Evolutionary conservation across 2,797 vertebrate species (phyloP), one percentile per base, ranked within the genome.

Genomic region (Lacerta viridis): DNA sequence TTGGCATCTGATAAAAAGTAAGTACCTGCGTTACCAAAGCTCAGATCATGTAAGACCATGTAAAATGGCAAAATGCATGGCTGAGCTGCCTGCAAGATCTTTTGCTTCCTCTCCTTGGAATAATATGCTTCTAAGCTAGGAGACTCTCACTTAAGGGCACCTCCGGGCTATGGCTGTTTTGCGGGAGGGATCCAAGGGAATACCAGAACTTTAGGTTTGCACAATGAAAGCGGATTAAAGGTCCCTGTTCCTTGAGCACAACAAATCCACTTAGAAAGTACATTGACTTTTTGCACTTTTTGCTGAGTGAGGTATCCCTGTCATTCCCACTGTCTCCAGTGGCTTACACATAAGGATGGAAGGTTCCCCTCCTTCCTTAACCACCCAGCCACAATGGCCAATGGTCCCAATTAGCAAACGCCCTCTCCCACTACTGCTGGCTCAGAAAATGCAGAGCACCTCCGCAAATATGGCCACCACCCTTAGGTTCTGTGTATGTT

Each of bases 1-100:
- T 46, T 75, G 68, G 75, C 7, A n/a, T 80, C 55, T 87, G 69
- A 59, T 84, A 74, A 84, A 80, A 74, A 29, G 23, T 74, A 80
- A 74, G 39, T 23, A 80, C 76, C 68, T 66, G n/a, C 18, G 27
- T 83, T 66, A 82, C 55, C 23, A 39, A 84, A 64, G 77, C n/a
- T 78, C 72, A 55, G n/a, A 36, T 69, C 20, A 66, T 77, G 9
- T 55, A 69, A 39, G 59, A 50, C 18, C 61, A 68, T 8, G 27
- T 20, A 76, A 55, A 75, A 74, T 76, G 59, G 69, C 86, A 82
- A 25, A 75, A 87, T 87, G 29, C 69, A 76, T 18, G 20, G 59
- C 55, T 66, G 29, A 36, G n/a, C 13, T 66, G 39, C 27, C 55
- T 74, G n/a, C 3, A 13, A 36, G n/a, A 20, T 59, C 13, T 15